Conservation (phyloP, 2,113 vertebrate genomes). For the Tautogolabrus adspersus region DNA sequence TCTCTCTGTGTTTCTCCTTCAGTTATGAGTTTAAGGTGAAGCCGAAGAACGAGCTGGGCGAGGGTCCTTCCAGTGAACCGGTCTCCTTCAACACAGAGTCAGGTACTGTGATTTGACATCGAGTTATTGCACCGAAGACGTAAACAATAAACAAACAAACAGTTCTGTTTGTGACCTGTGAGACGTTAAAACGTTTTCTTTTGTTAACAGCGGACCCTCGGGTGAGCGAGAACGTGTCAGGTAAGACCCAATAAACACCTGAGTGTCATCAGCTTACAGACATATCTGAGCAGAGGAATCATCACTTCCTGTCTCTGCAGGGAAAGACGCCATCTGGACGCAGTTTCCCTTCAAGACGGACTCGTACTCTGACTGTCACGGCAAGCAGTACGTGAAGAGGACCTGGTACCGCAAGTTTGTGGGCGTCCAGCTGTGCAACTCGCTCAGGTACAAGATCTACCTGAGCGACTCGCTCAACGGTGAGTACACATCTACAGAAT, state of each 20-base stretch:
- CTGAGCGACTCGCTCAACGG: slow-evolving; percentile 94
- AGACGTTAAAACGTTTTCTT: not conserved
- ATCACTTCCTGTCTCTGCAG: slow-evolving; percentile 61
- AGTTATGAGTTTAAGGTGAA: slow-evolving; percentile 96
- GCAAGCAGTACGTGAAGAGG: slow-evolving; percentile 94
- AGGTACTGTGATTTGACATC: slow-evolving; percentile 78
- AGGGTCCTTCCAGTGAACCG: slow-evolving; percentile 88
- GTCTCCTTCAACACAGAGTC: slow-evolving; percentile 95
- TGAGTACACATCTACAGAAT: slow-evolving; percentile 67
- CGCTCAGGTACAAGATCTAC: slow-evolving; percentile 97
- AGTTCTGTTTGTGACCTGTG: too few relatives aligned
- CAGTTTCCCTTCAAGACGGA: slow-evolving; percentile 93
- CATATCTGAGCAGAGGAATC: rapidly evolving
- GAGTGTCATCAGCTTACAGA: rapidly evolving
- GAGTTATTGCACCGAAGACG: too few relatives aligned
- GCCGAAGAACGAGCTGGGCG: slow-evolving; percentile 91
- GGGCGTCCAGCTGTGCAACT: slow-evolving; percentile 96
- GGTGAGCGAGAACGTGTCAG: slow-evolving; percentile 92
- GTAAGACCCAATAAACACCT: slow-evolving; percentile 76
- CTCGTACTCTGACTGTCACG: slow-evolving; percentile 92
- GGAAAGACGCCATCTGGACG: slow-evolving; percentile 98
- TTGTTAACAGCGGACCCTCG: slow-evolving; percentile 89
- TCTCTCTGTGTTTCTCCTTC: not conserved
- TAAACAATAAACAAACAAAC: too few relatives aligned
- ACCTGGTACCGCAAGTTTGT: slow-evolving; percentile 99